These are phyloP conservation scores for Meiosimyza platycephala DNA, from an alignment of 2,888 invertebrate species.

Conservation along the genomic window DNA sequence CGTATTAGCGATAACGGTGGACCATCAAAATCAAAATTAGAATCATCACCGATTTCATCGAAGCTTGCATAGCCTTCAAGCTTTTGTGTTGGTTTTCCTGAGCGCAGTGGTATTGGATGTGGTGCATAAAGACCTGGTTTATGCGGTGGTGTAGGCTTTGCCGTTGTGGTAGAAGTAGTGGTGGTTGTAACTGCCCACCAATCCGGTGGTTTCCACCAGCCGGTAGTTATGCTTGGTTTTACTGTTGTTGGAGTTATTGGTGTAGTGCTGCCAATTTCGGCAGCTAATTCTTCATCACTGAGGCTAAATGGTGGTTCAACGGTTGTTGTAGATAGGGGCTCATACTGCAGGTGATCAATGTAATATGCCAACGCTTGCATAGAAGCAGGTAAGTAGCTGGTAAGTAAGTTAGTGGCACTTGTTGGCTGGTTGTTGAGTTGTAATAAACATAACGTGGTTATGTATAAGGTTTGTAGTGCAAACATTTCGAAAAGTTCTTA, in stretches of 20 bases:
- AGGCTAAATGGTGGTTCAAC: slow-evolving; percentile 64
- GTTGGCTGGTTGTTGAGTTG: too few species aligned
- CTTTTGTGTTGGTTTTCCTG: slow-evolving; percentile 29
- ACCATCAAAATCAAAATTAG: slow-evolving; percentile 55
- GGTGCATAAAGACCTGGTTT: slow-evolving; percentile 61
- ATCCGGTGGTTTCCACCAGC: slow-evolving; percentile 59
- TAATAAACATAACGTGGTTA: neutral
- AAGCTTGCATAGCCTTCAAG: slow-evolving; percentile 54
- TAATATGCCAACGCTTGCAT: slow-evolving; percentile 68
- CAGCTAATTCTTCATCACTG: slow-evolving; percentile 40
- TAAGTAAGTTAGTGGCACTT: slow-evolving; percentile 53
- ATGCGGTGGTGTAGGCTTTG: slow-evolving; percentile 54
- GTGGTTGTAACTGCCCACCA: slow-evolving; percentile 53
- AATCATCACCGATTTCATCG: slow-evolving; percentile 51
- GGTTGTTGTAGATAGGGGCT: slow-evolving; percentile 62
- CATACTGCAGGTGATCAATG: slow-evolving; percentile 65
- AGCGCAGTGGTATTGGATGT: slow-evolving; percentile 4
- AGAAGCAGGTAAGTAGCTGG: slow-evolving; percentile 64
- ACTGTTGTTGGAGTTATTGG: slow-evolving; percentile 30
- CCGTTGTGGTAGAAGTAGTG: slow-evolving; percentile 50
- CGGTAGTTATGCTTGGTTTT: slow-evolving; percentile 34
- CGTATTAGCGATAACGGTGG: slow-evolving; percentile 61
- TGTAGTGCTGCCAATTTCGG: slow-evolving; percentile 35
- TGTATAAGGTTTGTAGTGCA: neutral
- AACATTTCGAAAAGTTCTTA: too few species aligned